A percentile compares a stretch with the other conserved stretches of the same genome.
Evolutionary conservation across 2,888 invertebrate species (phyloP).

Genomic region (Pterostichus madidus): DNA sequence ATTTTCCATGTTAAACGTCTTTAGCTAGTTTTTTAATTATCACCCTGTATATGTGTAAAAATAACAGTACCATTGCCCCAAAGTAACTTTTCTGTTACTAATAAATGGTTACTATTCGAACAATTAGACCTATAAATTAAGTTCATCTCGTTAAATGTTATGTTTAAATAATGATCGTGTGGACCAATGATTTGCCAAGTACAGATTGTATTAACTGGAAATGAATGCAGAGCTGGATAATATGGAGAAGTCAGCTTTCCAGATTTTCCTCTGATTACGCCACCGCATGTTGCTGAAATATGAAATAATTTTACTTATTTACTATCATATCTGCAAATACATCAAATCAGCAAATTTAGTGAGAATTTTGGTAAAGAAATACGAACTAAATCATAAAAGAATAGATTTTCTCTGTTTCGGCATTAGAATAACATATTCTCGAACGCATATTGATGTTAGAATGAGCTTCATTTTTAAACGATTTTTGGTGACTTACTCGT

Average conservation of each 20-base stretch:
- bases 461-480: no score
- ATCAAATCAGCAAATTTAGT: no score
- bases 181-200: constrained; percentile 84
- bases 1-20: no score
- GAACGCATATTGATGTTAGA: no score
- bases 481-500: no score
- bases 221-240: constrained; percentile 80
- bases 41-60: no score
- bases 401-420: no score
- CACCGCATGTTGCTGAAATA: constrained; percentile 84
- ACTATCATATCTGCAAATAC: no score
- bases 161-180: constrained; percentile 76
- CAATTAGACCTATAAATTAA: constrained; percentile 75
- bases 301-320: constrained; percentile 1
- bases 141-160: constrained; percentile 76
- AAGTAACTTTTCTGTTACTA: constrained; percentile 72
- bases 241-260: constrained; percentile 85
- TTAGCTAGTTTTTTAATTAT: no score
- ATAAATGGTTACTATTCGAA: constrained; percentile 74
- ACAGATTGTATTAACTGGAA: constrained; percentile 82
- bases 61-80: constrained; percentile 47
- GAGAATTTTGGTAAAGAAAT: no score
- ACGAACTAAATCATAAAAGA: no score
- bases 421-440: no score
- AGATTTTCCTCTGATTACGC: constrained; percentile 81